Conservation (phyloP, 2,113 vertebrate genomes). For the Elephas maximus region DNA sequence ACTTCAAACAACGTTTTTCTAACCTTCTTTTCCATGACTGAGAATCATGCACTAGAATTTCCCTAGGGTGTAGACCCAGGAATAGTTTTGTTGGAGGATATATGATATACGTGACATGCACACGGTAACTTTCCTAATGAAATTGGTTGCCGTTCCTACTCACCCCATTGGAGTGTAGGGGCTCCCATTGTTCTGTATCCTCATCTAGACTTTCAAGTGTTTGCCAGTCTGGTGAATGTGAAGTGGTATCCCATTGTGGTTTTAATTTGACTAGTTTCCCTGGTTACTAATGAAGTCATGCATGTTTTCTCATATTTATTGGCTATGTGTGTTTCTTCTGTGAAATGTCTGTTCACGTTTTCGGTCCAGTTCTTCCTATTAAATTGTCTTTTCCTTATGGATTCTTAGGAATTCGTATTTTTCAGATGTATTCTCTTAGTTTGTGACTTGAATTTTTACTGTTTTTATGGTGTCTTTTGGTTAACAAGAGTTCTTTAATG, state of each 20-base stretch:
- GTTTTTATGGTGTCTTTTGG: background rate
- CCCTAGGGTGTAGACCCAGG: background rate
- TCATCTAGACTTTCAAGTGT: background rate
- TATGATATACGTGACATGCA: no score
- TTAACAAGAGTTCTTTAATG: background rate
- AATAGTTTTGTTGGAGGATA: no score
- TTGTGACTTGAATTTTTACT: background rate
- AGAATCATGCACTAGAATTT: background rate
- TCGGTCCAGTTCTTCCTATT: background rate
- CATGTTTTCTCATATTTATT: conserved; percentile 25
- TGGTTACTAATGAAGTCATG: background rate
- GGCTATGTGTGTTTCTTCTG: background rate
- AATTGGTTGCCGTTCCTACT: background rate
- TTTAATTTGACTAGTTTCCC: background rate
- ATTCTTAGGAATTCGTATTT: conserved; percentile 12
- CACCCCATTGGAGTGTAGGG: background rate
- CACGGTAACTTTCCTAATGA: background rate
- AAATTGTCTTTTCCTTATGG: background rate
- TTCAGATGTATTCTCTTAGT: background rate
- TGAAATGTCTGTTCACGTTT: conserved; percentile 30
- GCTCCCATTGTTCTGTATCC: background rate
- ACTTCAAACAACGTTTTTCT: background rate
- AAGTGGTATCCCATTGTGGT: background rate
- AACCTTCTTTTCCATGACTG: background rate
- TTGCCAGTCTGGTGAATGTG: background rate